Evolutionary conservation across 2,113 vertebrate species (phyloP).

Genomic region (Protomyctophum bolini): DNA sequence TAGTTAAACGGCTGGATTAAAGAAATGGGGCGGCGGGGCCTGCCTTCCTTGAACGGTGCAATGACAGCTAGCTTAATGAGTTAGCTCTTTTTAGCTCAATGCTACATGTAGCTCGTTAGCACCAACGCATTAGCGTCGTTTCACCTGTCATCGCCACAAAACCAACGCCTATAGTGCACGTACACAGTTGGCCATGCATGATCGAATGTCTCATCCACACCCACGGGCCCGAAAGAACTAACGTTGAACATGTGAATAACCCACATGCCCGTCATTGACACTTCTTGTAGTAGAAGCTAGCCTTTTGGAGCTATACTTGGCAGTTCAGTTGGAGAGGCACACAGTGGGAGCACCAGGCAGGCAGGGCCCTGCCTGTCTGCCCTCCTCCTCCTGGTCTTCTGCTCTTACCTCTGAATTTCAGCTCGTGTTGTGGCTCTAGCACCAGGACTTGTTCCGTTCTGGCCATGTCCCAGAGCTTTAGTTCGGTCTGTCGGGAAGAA

Average conservation of each 20-base stretch:
- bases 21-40: constrained; percentile 25
- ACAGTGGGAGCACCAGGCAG: background rate
- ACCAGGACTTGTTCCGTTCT: constrained; percentile 87
- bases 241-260: background rate
- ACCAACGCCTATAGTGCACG: constrained; percentile 3
- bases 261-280: too few species aligned
- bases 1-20: constrained; percentile 5
- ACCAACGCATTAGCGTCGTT: constrained; percentile 32
- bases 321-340: too few species aligned
- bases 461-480: constrained; percentile 83
- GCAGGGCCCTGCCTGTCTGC: constrained; percentile 44
- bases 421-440: constrained; percentile 89
- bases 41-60: constrained; percentile 62
- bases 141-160: constrained; percentile 40
- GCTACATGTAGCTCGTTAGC: constrained; percentile 37
- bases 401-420: constrained; percentile 88
- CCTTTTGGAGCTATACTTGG: too few species aligned
- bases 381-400: constrained; percentile 8
- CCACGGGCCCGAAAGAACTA: constrained; percentile 80
- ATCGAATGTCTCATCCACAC: too few species aligned
- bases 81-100: constrained; percentile 30
- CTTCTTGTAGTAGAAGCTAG: too few species aligned
- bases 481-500: constrained; percentile 46
- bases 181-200: background rate
- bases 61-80: constrained; percentile 56